These are phyloP conservation scores for Colostygia pectinataria DNA, from an alignment of 2,888 invertebrate species.

Conservation along the genomic window DNA sequence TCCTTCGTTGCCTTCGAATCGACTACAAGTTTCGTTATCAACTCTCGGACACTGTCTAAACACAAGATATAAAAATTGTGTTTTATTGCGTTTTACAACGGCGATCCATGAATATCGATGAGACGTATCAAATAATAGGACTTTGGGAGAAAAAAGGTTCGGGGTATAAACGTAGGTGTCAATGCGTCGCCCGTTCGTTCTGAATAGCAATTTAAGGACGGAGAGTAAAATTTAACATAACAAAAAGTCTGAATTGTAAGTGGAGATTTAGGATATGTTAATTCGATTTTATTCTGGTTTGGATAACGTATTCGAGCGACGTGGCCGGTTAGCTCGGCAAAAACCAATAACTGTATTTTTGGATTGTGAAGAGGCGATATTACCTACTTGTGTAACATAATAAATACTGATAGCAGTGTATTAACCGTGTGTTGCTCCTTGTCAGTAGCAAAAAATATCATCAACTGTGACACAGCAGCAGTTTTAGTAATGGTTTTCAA, in stretches of 20 bases:
- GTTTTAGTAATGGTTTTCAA: too few species aligned
- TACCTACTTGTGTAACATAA: conserved; percentile 56
- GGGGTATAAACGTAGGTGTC: conserved; percentile 71
- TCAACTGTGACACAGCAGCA: too few species aligned
- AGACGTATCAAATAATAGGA: conserved; percentile 67
- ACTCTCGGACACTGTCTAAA: conserved; percentile 79
- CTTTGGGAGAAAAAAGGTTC: conserved; percentile 52
- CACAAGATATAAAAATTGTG: conserved; percentile 79
- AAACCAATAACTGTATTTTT: conserved; percentile 70
- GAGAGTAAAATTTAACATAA: conserved; percentile 63
- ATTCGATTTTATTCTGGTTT: conserved; percentile 62
- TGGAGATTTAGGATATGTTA: conserved; percentile 68
- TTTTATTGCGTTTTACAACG: conserved; percentile 78
- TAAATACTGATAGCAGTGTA: too few species aligned
- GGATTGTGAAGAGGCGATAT: conserved; percentile 66
- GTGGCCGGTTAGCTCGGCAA: conserved; percentile 56
- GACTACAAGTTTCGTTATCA: conserved; percentile 80
- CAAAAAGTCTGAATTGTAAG: conserved; percentile 60
- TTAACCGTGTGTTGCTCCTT: too few species aligned
- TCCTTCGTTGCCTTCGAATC: conserved; percentile 72
- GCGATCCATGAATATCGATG: conserved; percentile 72
- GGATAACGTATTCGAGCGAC: conserved; percentile 63
- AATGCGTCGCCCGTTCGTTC: conserved; percentile 56
- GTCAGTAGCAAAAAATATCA: too few species aligned
- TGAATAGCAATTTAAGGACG: conserved; percentile 64